Evolutionary conservation across 2,888 invertebrate genomes (phyloP).

Genomic region (Blera fallax): DNA sequence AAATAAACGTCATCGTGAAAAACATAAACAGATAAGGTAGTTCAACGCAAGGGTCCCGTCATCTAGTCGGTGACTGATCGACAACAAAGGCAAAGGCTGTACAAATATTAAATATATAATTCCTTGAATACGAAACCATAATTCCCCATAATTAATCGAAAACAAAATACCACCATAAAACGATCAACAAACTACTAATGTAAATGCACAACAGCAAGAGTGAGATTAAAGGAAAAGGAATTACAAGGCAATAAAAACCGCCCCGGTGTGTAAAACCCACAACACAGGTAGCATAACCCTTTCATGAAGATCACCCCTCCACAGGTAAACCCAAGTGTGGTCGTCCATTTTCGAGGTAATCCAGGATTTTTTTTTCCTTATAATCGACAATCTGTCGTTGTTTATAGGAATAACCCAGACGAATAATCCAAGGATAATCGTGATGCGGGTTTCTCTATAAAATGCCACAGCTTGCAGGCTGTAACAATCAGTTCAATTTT

Average conservation of each 20-base stretch:
- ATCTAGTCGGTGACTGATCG: background rate
- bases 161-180: background rate
- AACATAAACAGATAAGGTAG: slow-evolving; percentile 13
- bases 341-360: too few relatives aligned
- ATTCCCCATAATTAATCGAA: background rate
- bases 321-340: background rate
- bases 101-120: too few relatives aligned
- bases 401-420: background rate
- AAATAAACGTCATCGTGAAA: background rate
- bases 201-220: slow-evolving; percentile 17
- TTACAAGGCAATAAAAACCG: slow-evolving; percentile 24
- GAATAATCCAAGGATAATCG: background rate
- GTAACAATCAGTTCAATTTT: slow-evolving; percentile 29
- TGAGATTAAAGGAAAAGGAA: background rate
- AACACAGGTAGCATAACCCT: slow-evolving; percentile 34
- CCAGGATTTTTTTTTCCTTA: too few relatives aligned
- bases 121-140: background rate
- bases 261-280: slow-evolving; percentile 34
- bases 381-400: background rate
- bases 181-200: slow-evolving; percentile 14
- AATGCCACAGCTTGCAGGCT: background rate
- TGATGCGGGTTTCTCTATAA: slow-evolving; percentile 19
- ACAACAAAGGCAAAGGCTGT: background rate
- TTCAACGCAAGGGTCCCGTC: background rate
- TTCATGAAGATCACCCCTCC: background rate